Conservation (phyloP, 1,140 invertebrate genomes). For the Drosophila kohkoa region DNA sequence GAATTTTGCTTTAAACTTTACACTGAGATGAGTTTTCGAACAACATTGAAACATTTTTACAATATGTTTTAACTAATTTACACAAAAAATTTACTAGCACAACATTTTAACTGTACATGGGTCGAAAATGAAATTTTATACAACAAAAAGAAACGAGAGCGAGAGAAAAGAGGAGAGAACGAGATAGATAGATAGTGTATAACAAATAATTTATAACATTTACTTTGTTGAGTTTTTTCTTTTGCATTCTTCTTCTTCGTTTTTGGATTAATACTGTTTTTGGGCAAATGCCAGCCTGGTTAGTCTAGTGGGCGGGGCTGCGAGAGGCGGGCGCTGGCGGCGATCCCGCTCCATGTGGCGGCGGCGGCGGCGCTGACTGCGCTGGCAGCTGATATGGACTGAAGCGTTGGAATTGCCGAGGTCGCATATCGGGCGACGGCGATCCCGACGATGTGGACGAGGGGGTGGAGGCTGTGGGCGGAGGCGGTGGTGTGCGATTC, state of each 20-base stretch:
- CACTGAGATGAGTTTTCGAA: slow-evolving; percentile 82
- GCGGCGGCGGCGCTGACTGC: slow-evolving; percentile 45
- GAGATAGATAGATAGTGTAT: slow-evolving; percentile 25
- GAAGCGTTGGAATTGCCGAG: slow-evolving; percentile 82
- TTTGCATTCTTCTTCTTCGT: not conserved
- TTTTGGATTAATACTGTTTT: slow-evolving; percentile 71
- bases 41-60: slow-evolving; percentile 76
- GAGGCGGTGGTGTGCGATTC: slow-evolving; percentile 78
- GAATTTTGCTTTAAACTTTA: slow-evolving; percentile 69
- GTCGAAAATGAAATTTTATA: slow-evolving; percentile 57
- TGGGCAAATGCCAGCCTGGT: not conserved
- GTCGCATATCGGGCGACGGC: slow-evolving; percentile 83
- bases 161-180: slow-evolving; percentile 18
- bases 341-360: slow-evolving; percentile 51
- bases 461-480: slow-evolving; percentile 75
- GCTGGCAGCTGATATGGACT: slow-evolving; percentile 81
- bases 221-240: slow-evolving; percentile 38
- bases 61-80: slow-evolving; percentile 72
- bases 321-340: slow-evolving; percentile 57
- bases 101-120: slow-evolving; percentile 64
- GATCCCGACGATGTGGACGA: slow-evolving; percentile 83
- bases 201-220: slow-evolving; percentile 84
- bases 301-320: slow-evolving; percentile 76
- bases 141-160: slow-evolving; percentile 57
- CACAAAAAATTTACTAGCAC: slow-evolving; percentile 55